phyloP scores from a whole-genome alignment of 2,888 invertebrate genomes.

The Stramonita haemastoma region DNA sequence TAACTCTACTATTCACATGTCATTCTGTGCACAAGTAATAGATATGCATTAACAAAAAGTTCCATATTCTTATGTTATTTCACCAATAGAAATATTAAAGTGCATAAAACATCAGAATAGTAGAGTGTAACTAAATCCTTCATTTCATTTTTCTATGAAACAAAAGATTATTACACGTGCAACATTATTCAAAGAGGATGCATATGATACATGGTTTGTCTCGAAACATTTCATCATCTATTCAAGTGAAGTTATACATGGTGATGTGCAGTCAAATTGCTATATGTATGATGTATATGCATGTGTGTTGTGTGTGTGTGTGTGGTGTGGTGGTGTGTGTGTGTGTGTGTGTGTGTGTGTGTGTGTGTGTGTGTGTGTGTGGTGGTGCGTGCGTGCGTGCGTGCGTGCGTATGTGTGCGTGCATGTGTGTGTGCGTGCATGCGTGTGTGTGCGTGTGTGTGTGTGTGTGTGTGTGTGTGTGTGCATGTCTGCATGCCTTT shows the following conservation, averaged over 20 bases:
- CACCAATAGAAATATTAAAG: not conserved
- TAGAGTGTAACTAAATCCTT: not conserved
- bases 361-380: not conserved
- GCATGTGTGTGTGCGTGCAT: not conserved
- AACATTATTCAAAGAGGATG: too few species aligned
- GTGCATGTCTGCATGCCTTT: too few species aligned
- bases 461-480: not conserved
- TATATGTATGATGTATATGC: not conserved
- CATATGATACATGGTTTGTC: too few species aligned
- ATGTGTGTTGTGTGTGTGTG: not conserved
- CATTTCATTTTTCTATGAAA: too few species aligned
- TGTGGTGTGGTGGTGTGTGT: not conserved
- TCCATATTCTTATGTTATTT: not conserved
- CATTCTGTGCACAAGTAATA: not conserved
- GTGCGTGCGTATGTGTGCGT: not conserved
- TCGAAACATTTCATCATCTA: too few species aligned
- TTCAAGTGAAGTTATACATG: too few species aligned
- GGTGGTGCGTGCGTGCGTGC: not conserved
- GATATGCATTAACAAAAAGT: not conserved
- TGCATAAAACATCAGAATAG: not conserved
- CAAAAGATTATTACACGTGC: too few species aligned
- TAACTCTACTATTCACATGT: not conserved
- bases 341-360: constrained; percentile 2
- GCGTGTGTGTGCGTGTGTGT: not conserved
- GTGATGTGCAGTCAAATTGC: not conserved